phyloP scores from a whole-genome alignment of 2,113 vertebrate genomes.

The Arenaria interpres region DNA sequence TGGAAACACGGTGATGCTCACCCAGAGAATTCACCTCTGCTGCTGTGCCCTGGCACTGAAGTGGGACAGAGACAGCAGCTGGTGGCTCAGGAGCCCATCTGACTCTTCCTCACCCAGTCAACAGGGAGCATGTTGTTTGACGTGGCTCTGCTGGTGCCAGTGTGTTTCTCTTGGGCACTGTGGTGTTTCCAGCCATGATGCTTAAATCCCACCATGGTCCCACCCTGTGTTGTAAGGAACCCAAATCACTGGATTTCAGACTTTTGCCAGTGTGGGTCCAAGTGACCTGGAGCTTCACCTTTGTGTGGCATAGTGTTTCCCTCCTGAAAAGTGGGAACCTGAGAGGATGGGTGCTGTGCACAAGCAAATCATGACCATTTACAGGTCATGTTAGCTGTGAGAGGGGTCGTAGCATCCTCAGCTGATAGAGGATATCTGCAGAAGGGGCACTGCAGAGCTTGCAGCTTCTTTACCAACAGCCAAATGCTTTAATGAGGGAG shows the following conservation, averaged over 20 bases:
- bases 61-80: fast-evolving
- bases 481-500: not conserved
- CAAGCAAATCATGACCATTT: not conserved
- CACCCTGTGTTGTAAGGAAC: not conserved
- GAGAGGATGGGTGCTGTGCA: not conserved
- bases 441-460: not conserved
- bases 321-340: not conserved
- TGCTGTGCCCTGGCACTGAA: not conserved
- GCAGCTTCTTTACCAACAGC: not conserved
- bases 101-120: not conserved
- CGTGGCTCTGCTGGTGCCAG: not conserved
- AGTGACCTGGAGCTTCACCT: not conserved
- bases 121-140: not conserved
- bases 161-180: not conserved
- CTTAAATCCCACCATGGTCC: not conserved
- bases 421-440: not conserved
- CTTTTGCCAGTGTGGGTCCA: not conserved
- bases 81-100: not conserved
- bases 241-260: not conserved
- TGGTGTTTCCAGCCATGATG: not conserved
- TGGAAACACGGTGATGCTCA: not conserved
- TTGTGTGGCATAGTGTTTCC: not conserved
- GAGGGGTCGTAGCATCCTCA: not conserved
- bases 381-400: not conserved
- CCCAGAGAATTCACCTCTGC: not conserved